Base-by-base conservation (phyloP, 2,113 vertebrate genomes). In the Carollia perspicillata region DNA sequence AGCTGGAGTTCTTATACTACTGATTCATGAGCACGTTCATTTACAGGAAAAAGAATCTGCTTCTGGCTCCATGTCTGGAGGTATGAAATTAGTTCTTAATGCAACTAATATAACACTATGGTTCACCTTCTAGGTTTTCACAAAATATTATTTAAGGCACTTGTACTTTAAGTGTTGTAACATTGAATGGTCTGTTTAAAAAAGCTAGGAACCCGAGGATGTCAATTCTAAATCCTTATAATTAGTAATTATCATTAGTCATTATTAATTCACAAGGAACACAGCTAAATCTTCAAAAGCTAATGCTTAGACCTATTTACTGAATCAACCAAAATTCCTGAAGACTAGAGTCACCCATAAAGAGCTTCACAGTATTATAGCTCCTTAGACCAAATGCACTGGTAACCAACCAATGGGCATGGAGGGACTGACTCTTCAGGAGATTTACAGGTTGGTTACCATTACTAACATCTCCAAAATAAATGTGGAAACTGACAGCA, bases 261-360 rank as follows among this genome's bases (percentile, higher is more conserved):
- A 77, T 72, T 65, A 74, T 85, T 90, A 87, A 92, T 91, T 96
- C 80, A 83, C 66, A 53, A 89, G n/a, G 18, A 87, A 60, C 60
- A 86, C 1, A 71, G 83, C 33, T 91, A 89, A 71, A 37, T 81
- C 42, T 72, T 83, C 84, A 91, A 66, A 91, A 83, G 66, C 8
- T 66, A 60, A 90, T 92, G n/a, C 63, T 77, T 40, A 75, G 78
- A 65, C 37, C n/a, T 89, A 71, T 60, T 60, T 51, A 44, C 9
- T 42, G 58, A 58, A 90, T 69, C 65, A 90, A 71, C 35, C 17
- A 12, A 85, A 77, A 91, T 80, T 84, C 49, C 35, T 51, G 26
- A 13, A 84, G 60, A 60, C 40, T 71, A 42, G 23, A 81, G 33
- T 58, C 42, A 77, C 22, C 51, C 18, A 60, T 55, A 84, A 77